phyloP scores from a whole-genome alignment of 2,888 invertebrate species.

The Drosophila prolongata region DNA sequence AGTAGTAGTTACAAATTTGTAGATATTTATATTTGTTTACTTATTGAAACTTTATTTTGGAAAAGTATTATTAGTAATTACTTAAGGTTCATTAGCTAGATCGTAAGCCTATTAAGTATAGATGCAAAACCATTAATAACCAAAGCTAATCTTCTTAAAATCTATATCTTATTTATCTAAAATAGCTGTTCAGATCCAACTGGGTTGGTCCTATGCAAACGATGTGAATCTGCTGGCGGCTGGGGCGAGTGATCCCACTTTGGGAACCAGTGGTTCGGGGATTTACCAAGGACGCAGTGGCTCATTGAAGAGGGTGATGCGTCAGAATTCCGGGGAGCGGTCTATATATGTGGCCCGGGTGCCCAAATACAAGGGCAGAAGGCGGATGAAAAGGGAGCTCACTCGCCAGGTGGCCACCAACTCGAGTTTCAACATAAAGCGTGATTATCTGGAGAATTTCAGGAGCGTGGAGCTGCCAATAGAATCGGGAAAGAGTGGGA shows the following conservation, averaged over 20 bases:
- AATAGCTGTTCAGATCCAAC: slow-evolving; percentile 87
- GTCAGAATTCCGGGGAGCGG: slow-evolving; percentile 61
- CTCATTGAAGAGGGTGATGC: slow-evolving; percentile 67
- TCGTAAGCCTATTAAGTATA: too few species aligned
- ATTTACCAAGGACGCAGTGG: slow-evolving; percentile 87
- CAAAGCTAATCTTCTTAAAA: too few species aligned
- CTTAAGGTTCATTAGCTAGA: too few species aligned
- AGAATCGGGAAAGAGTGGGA: neutral
- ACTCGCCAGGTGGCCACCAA: neutral
- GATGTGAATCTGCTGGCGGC: slow-evolving; percentile 89
- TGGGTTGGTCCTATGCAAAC: slow-evolving; percentile 88
- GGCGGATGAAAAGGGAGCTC: slow-evolving; percentile 13
- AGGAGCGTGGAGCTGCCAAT: slow-evolving; percentile 42
- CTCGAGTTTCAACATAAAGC: slow-evolving; percentile 59
- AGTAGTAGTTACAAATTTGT: too few species aligned
- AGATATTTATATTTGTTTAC: too few species aligned
- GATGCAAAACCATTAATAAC: too few species aligned
- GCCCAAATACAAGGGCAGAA: slow-evolving; percentile 59
- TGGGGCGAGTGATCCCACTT: slow-evolving; percentile 87
- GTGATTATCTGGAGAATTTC: slow-evolving; percentile 69
- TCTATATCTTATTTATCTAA: slow-evolving; percentile 57
- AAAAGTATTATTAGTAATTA: too few species aligned
- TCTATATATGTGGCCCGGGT: slow-evolving; percentile 72
- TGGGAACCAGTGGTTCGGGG: slow-evolving; percentile 90
- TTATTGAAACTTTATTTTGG: too few species aligned